Conservation (phyloP, 1,140 invertebrate genomes). For the Halesus radiatus region DNA sequence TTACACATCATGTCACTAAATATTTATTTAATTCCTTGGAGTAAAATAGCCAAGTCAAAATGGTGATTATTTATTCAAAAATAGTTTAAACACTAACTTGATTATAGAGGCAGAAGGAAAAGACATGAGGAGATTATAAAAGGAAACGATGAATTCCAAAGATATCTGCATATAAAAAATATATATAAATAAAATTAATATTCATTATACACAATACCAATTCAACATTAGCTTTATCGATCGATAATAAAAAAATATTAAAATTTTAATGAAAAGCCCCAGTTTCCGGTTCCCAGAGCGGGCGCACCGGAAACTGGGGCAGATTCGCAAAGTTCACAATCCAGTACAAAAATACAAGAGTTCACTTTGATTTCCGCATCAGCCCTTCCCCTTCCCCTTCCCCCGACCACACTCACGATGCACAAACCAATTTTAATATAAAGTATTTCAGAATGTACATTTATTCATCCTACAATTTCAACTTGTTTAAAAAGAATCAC, state of each 20-base stretch:
- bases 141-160: conserved; percentile 17
- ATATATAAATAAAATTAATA: conserved; percentile 39
- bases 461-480: conserved; percentile 28
- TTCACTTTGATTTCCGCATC: conserved; percentile 43
- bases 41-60: conserved; percentile 1
- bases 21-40: not conserved
- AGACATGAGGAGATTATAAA: conserved; percentile 20
- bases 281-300: conserved; percentile 20
- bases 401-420: not conserved
- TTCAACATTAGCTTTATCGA: conserved; percentile 19
- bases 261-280: conserved; percentile 50
- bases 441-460: conserved; percentile 44
- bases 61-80: not conserved
- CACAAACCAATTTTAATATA: conserved; percentile 40
- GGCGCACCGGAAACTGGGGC: conserved; percentile 45
- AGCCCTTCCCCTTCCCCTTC: not conserved
- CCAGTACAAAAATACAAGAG: conserved; percentile 55
- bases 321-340: conserved; percentile 40
- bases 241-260: conserved; percentile 43
- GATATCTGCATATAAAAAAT: conserved; percentile 25
- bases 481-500: conserved; percentile 32
- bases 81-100: conserved; percentile 25
- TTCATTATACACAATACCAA: conserved; percentile 41
- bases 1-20: not conserved
- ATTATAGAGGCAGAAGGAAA: conserved; percentile 38